Evolutionary conservation across 2,797 vertebrate species (phyloP).

Genomic region (Hypotaenidia philippensis): DNA sequence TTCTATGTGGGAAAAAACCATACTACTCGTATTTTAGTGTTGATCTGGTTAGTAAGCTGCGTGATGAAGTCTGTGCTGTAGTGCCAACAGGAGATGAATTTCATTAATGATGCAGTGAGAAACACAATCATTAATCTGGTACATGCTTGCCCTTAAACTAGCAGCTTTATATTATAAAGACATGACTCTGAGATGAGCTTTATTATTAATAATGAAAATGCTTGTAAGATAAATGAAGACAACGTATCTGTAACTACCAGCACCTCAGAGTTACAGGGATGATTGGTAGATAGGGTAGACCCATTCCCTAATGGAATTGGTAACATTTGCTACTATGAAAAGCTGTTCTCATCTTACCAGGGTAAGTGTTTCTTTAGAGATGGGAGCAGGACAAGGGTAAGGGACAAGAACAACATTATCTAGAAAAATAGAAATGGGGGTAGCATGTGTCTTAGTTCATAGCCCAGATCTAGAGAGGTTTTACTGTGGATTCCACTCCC

Average conservation of each 20-base stretch:
- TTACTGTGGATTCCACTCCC: background rate
- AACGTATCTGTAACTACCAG: background rate
- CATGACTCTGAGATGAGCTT: background rate
- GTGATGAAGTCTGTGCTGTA: background rate
- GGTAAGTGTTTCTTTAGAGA: background rate
- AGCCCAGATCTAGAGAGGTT: background rate
- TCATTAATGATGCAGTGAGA: background rate
- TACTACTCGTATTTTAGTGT: fast-evolving
- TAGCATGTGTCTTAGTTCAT: background rate
- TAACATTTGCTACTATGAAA: background rate
- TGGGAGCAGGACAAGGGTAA: background rate
- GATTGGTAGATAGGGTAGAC: background rate
- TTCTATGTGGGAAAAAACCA: background rate
- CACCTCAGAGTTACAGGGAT: background rate
- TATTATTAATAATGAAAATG: too few relatives aligned
- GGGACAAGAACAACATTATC: background rate
- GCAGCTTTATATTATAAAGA: background rate
- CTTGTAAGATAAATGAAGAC: too few relatives aligned
- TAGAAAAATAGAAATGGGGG: background rate
- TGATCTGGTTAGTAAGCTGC: background rate
- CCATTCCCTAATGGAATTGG: background rate
- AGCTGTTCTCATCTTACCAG: background rate
- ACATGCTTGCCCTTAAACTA: background rate
- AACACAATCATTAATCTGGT: background rate
- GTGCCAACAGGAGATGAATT: background rate